Evolutionary conservation across 2,797 vertebrate species (phyloP).

Genomic region (Ambastaia sidthimunki): DNA sequence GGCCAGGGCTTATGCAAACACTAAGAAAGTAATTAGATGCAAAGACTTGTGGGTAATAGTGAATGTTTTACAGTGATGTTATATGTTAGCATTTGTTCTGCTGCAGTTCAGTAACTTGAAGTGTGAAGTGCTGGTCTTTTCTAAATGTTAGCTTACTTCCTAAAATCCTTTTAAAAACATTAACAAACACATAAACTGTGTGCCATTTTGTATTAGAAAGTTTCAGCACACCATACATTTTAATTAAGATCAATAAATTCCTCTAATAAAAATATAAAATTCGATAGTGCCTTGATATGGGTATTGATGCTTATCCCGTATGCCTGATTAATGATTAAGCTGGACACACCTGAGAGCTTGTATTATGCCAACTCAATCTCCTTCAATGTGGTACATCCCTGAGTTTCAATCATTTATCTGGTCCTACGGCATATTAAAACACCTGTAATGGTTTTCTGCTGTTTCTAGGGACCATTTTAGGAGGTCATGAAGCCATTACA

Average conservation of each 20-base stretch:
- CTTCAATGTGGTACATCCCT: not conserved
- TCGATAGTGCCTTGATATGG: not conserved
- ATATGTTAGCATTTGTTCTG: not conserved
- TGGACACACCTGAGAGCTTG: constrained; percentile 6
- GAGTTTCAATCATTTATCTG: constrained; percentile 2
- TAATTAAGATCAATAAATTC: too few relatives aligned
- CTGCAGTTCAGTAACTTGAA: not conserved
- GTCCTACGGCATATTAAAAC: not conserved
- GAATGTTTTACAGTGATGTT: constrained; percentile 13
- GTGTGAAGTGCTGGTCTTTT: not conserved
- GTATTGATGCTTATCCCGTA: not conserved
- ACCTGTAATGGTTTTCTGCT: constrained; percentile 19
- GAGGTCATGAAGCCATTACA: not conserved
- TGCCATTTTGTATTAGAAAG: not conserved
- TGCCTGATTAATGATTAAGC: constrained; percentile 1
- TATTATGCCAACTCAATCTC: constrained; percentile 9
- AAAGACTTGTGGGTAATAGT: constrained; percentile 27
- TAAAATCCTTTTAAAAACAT: not conserved
- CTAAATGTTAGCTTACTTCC: not conserved
- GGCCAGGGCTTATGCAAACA: constrained; percentile 2
- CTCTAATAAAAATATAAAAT: not conserved
- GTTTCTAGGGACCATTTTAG: constrained; percentile 19
- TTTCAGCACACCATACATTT: too few relatives aligned
- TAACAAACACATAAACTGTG: not conserved
- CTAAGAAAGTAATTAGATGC: constrained; percentile 8